Conservation (phyloP, 1,140 invertebrate genomes). For the Periplaneta americana region DNA sequence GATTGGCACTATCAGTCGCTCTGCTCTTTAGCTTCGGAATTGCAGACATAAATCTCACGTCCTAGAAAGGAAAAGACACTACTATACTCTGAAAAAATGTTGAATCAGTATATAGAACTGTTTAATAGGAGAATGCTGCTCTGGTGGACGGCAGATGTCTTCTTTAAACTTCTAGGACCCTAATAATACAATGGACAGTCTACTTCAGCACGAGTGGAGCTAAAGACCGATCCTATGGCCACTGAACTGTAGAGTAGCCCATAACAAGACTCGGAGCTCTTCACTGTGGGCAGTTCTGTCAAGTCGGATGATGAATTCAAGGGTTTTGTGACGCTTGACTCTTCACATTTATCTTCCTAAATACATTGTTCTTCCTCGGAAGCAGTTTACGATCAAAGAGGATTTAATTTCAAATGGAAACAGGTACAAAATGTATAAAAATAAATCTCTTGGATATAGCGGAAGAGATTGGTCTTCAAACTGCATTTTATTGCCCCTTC, state of each 20-base stretch:
- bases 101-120: not conserved
- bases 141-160: not conserved
- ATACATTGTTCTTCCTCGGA: not conserved
- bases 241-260: not conserved
- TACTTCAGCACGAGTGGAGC: not conserved
- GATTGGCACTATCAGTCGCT: not conserved
- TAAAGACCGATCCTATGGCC: not conserved
- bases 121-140: not conserved
- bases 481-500: too few species aligned
- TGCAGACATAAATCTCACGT: not conserved
- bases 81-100: not conserved
- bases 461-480: too few species aligned
- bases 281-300: not conserved
- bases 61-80: too few species aligned
- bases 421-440: not conserved
- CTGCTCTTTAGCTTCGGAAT: not conserved
- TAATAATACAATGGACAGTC: not conserved
- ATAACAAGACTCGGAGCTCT: not conserved
- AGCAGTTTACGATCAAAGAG: not conserved
- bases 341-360: not conserved
- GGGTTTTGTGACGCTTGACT: not conserved
- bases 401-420: not conserved
- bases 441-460: not conserved
- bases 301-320: not conserved
- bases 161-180: not conserved